Conservation (phyloP, 2,888 invertebrate genomes). For the Gymnosoma rotundatum region DNA sequence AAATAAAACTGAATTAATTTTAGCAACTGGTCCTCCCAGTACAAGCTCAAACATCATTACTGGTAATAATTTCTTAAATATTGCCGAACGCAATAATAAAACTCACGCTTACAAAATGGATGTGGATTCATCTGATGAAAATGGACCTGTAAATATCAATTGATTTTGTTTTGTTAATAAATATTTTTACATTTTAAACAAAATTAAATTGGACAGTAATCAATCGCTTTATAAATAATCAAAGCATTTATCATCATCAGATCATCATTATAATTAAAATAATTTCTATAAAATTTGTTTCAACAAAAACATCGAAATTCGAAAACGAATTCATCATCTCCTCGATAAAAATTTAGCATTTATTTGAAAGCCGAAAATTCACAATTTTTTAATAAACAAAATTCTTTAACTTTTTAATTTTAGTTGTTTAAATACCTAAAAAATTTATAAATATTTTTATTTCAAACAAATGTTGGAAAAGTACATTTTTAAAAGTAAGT, state of each 20-base stretch:
- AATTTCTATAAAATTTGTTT: background rate
- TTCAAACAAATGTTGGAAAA: no score
- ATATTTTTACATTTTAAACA: background rate
- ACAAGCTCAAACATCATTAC: conserved; percentile 45
- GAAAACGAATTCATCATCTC: no score
- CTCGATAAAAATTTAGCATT: no score
- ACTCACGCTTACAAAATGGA: conserved; percentile 71
- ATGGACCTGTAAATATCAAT: conserved; percentile 74
- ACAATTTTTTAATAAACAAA: no score
- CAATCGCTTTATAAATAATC: conserved; percentile 7
- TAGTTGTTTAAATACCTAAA: no score
- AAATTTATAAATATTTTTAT: no score
- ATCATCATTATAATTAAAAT: background rate
- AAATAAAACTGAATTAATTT: conserved; percentile 71
- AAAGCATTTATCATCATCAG: conserved; percentile 34
- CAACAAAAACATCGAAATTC: background rate
- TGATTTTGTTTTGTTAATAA: conserved; percentile 15
- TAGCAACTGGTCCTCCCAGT: conserved; percentile 61
- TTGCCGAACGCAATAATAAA: conserved; percentile 67
- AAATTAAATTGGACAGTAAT: background rate
- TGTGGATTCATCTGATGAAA: conserved; percentile 71
- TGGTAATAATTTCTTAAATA: conserved; percentile 61
- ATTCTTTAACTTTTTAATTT: no score
- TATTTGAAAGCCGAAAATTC: no score
- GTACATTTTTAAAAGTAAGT: no score